Evolutionary conservation across 2,797 vertebrate species (phyloP).

Genomic region (Aplochiton taeniatus): DNA sequence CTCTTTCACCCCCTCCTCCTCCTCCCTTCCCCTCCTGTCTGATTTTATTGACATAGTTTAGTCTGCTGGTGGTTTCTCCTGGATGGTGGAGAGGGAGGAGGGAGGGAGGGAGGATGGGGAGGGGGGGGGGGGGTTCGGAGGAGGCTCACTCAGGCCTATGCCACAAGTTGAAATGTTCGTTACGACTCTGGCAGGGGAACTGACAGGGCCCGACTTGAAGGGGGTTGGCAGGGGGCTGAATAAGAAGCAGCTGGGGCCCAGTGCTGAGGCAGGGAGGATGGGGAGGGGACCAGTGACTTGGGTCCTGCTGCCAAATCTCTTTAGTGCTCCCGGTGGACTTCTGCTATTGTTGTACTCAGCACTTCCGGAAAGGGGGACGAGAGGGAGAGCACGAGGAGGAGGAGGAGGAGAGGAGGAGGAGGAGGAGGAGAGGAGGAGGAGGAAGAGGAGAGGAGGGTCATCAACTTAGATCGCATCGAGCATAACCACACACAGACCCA

Average conservation of each 20-base stretch:
- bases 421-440: neutral
- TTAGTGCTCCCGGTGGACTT: slow-evolving; percentile 44
- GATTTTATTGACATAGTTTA: slow-evolving; percentile 62
- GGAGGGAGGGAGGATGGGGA: slow-evolving; percentile 15
- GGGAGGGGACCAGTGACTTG: slow-evolving; percentile 46
- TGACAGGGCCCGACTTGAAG: slow-evolving; percentile 72
- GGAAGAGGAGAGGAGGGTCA: slow-evolving; percentile 19
- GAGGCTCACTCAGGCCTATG: slow-evolving; percentile 54
- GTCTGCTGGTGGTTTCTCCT: slow-evolving; percentile 69
- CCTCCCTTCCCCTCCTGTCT: slow-evolving; percentile 23
- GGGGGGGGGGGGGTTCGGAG: slow-evolving; percentile 14
- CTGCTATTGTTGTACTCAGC: slow-evolving; percentile 16
- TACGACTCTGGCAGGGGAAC: slow-evolving; percentile 82
- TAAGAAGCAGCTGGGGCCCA: slow-evolving; percentile 81
- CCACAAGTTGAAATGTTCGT: slow-evolving; percentile 85
- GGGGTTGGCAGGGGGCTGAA: slow-evolving; percentile 76
- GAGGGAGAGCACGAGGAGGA: neutral
- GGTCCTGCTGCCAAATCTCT: slow-evolving; percentile 67
- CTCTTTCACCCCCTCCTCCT: neutral
- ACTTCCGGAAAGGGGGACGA: slow-evolving; percentile 7
- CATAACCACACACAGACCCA: slow-evolving; percentile 28
- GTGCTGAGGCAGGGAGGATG: neutral
- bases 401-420: neutral
- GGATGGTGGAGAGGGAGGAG: neutral
- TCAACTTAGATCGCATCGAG: slow-evolving; percentile 32